phyloP scores from a whole-genome alignment of 2,113 vertebrate species.

The Mormyrus iriodes region DNA sequence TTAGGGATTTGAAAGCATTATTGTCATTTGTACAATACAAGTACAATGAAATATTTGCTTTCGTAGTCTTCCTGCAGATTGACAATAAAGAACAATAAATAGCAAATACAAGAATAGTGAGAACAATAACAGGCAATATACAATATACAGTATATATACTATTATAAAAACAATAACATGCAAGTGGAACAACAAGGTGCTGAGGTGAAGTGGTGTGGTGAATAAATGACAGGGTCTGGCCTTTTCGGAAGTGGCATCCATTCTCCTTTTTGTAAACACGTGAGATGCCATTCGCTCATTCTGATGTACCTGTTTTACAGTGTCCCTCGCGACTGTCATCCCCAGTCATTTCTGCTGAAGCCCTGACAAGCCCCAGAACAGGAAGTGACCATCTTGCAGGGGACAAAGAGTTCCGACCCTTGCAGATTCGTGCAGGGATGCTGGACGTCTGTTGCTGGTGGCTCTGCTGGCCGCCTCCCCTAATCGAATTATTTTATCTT shows the following conservation, averaged over 20 bases:
- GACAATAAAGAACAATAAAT: neutral
- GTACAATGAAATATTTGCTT: too few species aligned
- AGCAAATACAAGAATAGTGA: neutral
- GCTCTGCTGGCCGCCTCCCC: neutral
- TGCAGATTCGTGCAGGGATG: neutral
- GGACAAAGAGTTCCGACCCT: neutral
- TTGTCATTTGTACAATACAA: too few species aligned
- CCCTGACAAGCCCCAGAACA: neutral
- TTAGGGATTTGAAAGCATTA: neutral
- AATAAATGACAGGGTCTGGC: neutral
- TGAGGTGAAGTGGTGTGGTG: neutral
- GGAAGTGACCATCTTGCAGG: neutral
- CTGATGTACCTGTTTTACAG: neutral
- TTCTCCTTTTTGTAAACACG: neutral
- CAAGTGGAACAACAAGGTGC: neutral
- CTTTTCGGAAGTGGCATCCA: neutral
- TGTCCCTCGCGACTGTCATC: neutral
- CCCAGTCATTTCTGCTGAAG: neutral
- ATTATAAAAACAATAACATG: neutral
- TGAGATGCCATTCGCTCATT: neutral
- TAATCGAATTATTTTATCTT: slow-evolving; percentile 26
- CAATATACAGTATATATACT: neutral
- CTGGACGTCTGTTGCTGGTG: slow-evolving; percentile 19
- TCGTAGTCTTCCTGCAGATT: neutral
- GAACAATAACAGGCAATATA: neutral